Conservation (phyloP, 2,113 vertebrate species). For the Pandion haliaetus region DNA sequence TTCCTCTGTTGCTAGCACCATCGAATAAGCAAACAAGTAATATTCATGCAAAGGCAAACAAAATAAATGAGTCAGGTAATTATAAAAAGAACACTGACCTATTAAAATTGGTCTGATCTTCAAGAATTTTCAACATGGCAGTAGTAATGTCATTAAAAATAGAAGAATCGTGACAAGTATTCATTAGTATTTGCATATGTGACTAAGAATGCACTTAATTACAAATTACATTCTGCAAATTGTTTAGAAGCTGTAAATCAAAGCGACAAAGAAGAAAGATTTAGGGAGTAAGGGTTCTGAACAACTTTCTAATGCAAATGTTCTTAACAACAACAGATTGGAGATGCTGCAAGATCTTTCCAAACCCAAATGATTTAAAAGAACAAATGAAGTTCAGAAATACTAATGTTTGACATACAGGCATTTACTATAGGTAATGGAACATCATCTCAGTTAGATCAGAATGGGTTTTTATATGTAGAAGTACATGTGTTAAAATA, state of each 20-base stretch:
- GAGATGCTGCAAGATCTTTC: neutral
- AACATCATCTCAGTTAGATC: neutral
- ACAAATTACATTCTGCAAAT: slow-evolving; percentile 61
- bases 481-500: neutral
- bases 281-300: neutral
- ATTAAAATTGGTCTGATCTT: slow-evolving; percentile 71
- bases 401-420: neutral
- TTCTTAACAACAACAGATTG: neutral
- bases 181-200: slow-evolving; percentile 73
- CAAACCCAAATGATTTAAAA: neutral
- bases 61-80: slow-evolving; percentile 63
- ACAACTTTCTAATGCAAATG: slow-evolving; percentile 17
- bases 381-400: neutral
- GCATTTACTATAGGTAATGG: neutral
- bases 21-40: slow-evolving; percentile 43
- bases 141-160: slow-evolving; percentile 69
- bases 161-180: slow-evolving; percentile 64
- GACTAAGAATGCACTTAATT: slow-evolving; percentile 71
- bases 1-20: slow-evolving; percentile 2
- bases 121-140: slow-evolving; percentile 55
- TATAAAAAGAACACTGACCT: slow-evolving; percentile 64
- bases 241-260: slow-evolving; percentile 70
- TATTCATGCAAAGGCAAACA: slow-evolving; percentile 41
- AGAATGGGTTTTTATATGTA: neutral
- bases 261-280: slow-evolving; percentile 48